Percentiles rank a stretch among this genome's conserved stretches.
Conservation (phyloP, 1,140 invertebrate genomes). For the Neelides sp. region DNA sequence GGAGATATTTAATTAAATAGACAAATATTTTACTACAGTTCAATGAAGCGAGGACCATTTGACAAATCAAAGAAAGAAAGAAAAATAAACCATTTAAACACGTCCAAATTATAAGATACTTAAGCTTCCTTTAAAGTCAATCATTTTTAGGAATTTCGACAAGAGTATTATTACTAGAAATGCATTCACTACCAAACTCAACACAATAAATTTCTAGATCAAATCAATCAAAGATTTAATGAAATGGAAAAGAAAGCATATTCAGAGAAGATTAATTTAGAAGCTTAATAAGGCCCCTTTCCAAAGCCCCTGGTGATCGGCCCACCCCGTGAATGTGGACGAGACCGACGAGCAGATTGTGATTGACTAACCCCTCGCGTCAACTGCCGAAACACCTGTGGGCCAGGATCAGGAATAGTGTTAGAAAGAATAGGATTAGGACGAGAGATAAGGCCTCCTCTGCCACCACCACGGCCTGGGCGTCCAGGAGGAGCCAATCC, state of each 20-base stretch:
- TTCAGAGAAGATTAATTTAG: background rate
- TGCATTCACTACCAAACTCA: too few species aligned
- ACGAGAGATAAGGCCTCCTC: background rate
- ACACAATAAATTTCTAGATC: too few species aligned
- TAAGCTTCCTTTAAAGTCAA: too few species aligned
- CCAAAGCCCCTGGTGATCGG: slow-evolving; percentile 8
- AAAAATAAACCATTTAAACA: too few species aligned
- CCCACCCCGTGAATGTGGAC: slow-evolving; percentile 19
- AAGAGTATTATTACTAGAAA: too few species aligned
- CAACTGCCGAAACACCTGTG: background rate
- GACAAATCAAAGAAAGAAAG: too few species aligned
- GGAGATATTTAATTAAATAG: too few species aligned
- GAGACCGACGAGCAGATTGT: slow-evolving; percentile 26
- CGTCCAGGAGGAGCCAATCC: background rate
- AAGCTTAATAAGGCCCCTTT: slow-evolving; percentile 3
- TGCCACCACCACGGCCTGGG: background rate
- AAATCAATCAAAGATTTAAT: too few species aligned
- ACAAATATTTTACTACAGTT: too few species aligned
- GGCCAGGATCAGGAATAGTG: background rate
- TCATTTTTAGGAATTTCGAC: too few species aligned
- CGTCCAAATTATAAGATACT: too few species aligned
- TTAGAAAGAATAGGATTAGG: slow-evolving; percentile 7
- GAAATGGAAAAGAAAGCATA: background rate
- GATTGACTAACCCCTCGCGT: slow-evolving; percentile 7
- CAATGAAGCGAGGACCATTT: too few species aligned